Conservation (phyloP, 1,140 invertebrate species). For the Heliconius hermathena region DNA sequence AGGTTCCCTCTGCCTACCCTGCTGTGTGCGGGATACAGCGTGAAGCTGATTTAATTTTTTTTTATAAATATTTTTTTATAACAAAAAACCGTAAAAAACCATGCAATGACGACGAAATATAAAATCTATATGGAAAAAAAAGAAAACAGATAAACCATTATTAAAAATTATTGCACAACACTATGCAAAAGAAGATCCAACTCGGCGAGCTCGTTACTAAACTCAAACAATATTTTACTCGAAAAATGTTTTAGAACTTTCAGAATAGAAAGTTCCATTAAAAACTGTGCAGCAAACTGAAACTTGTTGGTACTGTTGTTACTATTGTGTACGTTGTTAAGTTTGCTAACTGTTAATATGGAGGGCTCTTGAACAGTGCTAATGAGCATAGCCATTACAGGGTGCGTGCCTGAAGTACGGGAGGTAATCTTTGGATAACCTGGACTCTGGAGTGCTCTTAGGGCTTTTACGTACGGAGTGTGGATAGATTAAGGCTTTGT, state of each 20-base stretch:
- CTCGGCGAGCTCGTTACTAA: slow-evolving; percentile 33
- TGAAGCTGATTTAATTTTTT: too few species aligned
- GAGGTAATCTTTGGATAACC: slow-evolving; percentile 34
- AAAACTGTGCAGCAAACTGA: slow-evolving; percentile 46
- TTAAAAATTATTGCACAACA: slow-evolving; percentile 19
- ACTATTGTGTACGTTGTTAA: slow-evolving; percentile 50
- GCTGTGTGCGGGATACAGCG: too few species aligned
- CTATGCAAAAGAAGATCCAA: slow-evolving; percentile 20
- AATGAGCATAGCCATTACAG: slow-evolving; percentile 65
- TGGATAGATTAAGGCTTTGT: background rate
- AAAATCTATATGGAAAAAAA: background rate
- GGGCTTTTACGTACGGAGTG: slow-evolving; percentile 12
- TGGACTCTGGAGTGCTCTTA: slow-evolving; percentile 20
- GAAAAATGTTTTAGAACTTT: slow-evolving; percentile 39
- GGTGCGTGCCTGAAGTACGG: slow-evolving; percentile 44
- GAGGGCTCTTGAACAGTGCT: slow-evolving; percentile 53
- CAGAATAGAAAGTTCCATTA: slow-evolving; percentile 49
- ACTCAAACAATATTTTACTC: slow-evolving; percentile 37
- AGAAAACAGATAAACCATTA: slow-evolving; percentile 7
- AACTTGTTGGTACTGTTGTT: slow-evolving; percentile 44
- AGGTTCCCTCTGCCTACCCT: too few species aligned
- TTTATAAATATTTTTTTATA: too few species aligned
- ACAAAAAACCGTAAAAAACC: background rate
- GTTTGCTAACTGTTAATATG: slow-evolving; percentile 54
- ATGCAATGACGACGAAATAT: background rate